Percentiles rank a stretch among this genome's conserved stretches.
Conservation (phyloP, 2,888 invertebrate species). For the Dicroscelio sp. region DNA sequence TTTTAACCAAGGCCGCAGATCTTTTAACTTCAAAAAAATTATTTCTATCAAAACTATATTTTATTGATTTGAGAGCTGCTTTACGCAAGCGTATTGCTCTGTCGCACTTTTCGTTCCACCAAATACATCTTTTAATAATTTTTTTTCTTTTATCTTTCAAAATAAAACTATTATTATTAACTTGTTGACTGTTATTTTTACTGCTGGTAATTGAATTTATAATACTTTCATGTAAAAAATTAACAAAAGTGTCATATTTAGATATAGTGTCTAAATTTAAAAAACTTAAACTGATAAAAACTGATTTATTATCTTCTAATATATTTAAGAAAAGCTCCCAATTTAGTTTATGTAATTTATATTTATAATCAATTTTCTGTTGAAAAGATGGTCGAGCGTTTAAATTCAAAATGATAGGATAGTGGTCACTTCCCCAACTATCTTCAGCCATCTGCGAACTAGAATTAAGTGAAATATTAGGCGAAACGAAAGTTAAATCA, state of each 20-base stretch:
- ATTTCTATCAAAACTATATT: conserved; percentile 14
- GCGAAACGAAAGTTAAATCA: not conserved
- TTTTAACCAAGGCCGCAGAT: conserved; percentile 24
- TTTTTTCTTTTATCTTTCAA: not conserved
- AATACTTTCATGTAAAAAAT: not conserved
- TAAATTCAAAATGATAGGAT: not conserved
- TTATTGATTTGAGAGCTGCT: conserved; percentile 45
- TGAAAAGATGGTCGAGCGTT: not conserved
- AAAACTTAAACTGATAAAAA: not conserved
- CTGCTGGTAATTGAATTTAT: not conserved
- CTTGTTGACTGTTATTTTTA: not conserved
- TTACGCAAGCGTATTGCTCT: conserved; percentile 33
- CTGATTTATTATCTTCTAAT: not conserved
- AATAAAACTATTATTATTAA: too few relatives aligned
- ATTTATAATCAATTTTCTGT: conserved; percentile 16
- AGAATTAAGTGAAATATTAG: not conserved
- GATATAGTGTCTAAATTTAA: not conserved
- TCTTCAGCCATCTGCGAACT: conserved; percentile 28
- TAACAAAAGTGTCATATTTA: conserved; percentile 1
- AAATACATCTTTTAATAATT: conserved; percentile 11
- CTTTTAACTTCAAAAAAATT: conserved; percentile 43
- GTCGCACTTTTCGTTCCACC: conserved; percentile 68
- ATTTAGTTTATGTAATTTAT: not conserved
- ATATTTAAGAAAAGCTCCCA: not conserved
- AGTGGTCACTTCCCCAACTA: conserved; percentile 52